A percentile compares a stretch with the other conserved stretches of the same genome.
Evolutionary conservation across 2,888 invertebrate genomes (phyloP).

Genomic region (Ormyrus pomaceus): DNA sequence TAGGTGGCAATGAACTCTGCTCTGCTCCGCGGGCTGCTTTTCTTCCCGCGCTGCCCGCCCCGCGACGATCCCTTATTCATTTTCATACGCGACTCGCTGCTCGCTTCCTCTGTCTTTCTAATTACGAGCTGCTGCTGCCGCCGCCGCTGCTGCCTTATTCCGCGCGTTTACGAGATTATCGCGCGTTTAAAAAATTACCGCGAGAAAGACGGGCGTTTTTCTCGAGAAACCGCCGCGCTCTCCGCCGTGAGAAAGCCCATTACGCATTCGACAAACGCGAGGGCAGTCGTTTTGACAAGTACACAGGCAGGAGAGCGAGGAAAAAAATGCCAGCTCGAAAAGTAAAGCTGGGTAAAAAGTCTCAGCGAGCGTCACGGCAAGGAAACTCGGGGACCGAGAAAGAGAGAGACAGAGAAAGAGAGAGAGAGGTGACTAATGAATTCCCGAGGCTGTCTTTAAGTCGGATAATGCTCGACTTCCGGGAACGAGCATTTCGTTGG

Average conservation of each 20-base stretch:
- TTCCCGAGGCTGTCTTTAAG: conserved; percentile 24
- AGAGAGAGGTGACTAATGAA: conserved; percentile 28
- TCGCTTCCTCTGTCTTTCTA: background rate
- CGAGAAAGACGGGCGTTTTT: background rate
- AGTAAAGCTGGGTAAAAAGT: background rate
- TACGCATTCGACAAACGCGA: conserved; percentile 14
- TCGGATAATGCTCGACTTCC: conserved; percentile 27
- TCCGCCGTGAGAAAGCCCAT: conserved; percentile 15
- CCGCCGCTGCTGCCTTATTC: background rate
- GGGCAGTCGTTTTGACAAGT: background rate
- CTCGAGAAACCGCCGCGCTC: background rate
- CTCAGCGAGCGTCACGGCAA: no score
- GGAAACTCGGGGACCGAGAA: background rate
- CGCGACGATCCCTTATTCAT: background rate
- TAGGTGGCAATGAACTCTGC: background rate
- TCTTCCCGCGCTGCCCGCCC: background rate
- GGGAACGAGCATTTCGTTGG: conserved; percentile 19
- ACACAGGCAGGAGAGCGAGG: background rate
- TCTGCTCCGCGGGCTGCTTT: background rate
- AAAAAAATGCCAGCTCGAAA: background rate
- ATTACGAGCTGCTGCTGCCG: background rate
- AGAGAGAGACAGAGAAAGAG: background rate
- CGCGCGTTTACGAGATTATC: background rate
- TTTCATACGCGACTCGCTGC: background rate
- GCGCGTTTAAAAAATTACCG: conserved; percentile 6